A percentile compares a stretch with the other conserved stretches of the same genome.
phyloP scores from a whole-genome alignment of 2,888 invertebrate species.

The Dicycla oo region DNA sequence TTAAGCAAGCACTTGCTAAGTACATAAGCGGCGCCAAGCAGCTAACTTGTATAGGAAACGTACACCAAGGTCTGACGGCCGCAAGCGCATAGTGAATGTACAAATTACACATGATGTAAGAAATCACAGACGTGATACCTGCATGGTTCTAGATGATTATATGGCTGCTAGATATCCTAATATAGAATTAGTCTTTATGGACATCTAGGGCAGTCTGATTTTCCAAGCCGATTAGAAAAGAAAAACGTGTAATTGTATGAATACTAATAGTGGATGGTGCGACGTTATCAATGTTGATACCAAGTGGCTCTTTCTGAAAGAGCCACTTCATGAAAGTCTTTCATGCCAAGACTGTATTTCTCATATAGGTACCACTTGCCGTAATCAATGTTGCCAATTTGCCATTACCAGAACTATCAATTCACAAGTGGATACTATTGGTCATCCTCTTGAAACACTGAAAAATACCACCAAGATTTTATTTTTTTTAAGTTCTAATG shows the following conservation, averaged over 20 bases:
- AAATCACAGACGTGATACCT: constrained; percentile 30
- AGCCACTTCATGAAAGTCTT: too few relatives aligned
- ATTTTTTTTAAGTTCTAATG: too few relatives aligned
- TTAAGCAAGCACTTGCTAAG: constrained; percentile 42
- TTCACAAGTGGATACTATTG: not conserved
- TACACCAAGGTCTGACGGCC: constrained; percentile 72
- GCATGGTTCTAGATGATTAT: constrained; percentile 31
- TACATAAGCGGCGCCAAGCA: constrained; percentile 54
- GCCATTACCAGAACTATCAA: not conserved
- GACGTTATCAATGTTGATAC: not conserved
- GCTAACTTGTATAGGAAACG: constrained; percentile 73
- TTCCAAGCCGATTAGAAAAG: not conserved
- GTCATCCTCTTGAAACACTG: not conserved
- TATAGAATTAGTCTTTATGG: constrained; percentile 4
- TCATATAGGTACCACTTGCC: not conserved
- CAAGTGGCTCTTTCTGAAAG: not conserved
- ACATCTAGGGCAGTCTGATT: constrained; percentile 8
- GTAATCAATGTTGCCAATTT: not conserved
- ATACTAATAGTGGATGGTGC: not conserved
- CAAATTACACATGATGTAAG: constrained; percentile 31
- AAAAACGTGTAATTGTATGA: constrained; percentile 3
- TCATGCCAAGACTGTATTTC: not conserved
- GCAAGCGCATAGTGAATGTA: constrained; percentile 44
- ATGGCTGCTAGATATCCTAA: constrained; percentile 10
- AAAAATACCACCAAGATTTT: not conserved